These are phyloP conservation scores for Galerucella calmariensis DNA, from an alignment of 2,888 invertebrate species.

Conservation along the genomic window DNA sequence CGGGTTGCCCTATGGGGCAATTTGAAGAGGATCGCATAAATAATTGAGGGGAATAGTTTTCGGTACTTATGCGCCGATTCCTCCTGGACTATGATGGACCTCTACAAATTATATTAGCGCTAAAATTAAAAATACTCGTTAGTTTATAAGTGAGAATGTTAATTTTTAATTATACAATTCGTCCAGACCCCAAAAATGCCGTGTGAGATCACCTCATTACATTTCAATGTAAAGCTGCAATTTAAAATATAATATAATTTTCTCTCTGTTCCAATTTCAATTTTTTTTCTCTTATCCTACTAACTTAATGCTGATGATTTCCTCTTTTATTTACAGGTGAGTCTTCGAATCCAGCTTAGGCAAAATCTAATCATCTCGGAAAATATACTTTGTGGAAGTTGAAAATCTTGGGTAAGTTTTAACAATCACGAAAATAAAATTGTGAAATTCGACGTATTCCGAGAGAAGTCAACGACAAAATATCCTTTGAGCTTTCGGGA, in stretches of 20 bases:
- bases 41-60: too few relatives aligned
- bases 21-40: too few relatives aligned
- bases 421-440: slow-evolving; percentile 24
- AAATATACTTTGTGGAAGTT: slow-evolving; percentile 7
- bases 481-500: slow-evolving; percentile 27
- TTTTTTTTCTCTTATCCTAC: neutral
- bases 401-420: slow-evolving; percentile 19
- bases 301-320: slow-evolving; percentile 6
- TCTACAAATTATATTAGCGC: too few relatives aligned
- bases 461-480: slow-evolving; percentile 24
- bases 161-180: too few relatives aligned
- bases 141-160: too few relatives aligned
- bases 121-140: too few relatives aligned
- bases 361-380: slow-evolving; percentile 5
- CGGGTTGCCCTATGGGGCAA: too few relatives aligned
- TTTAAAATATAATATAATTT: neutral
- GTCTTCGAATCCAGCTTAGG: neutral
- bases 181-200: too few relatives aligned
- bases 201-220: too few relatives aligned
- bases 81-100: too few relatives aligned
- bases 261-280: neutral
- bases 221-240: too few relatives aligned
- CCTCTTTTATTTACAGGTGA: slow-evolving; percentile 14
- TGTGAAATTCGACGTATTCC: slow-evolving; percentile 1
- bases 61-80: too few relatives aligned